These are phyloP conservation scores for Crambe crambe DNA, from an alignment of 37 sponge, comb jelly and placozoan genomes.

Conservation along the genomic window DNA sequence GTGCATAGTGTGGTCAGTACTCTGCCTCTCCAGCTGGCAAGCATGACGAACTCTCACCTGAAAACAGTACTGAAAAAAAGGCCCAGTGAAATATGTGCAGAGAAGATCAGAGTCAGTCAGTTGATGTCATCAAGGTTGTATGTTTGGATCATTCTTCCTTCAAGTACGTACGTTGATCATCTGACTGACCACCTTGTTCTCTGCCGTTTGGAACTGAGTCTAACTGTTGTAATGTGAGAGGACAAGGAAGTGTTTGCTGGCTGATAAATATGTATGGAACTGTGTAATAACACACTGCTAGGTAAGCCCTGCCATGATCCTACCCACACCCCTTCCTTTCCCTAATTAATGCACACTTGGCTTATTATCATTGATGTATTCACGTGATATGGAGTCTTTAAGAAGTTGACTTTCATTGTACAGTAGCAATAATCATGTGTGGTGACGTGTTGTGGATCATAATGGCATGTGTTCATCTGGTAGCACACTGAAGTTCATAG, in stretches of 20 bases:
- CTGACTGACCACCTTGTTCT: constrained; percentile 9
- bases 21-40: constrained; percentile 10
- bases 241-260: constrained; percentile 5
- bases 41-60: constrained; percentile 1
- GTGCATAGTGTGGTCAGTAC: not conserved
- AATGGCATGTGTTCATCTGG: too few relatives aligned
- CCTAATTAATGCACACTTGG: not conserved
- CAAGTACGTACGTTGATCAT: not conserved
- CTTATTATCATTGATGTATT: too few relatives aligned
- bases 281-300: not conserved
- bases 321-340: not conserved
- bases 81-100: constrained; percentile 12
- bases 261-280: not conserved
- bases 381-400: too few relatives aligned
- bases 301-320: not conserved
- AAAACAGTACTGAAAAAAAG: not conserved
- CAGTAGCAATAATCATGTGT: too few relatives aligned
- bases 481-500: too few relatives aligned
- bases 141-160: not conserved
- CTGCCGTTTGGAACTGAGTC: constrained; percentile 16
- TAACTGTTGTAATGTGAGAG: constrained; percentile 13
- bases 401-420: too few relatives aligned
- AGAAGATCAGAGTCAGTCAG: constrained; percentile 2
- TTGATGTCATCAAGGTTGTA: constrained; percentile 7
- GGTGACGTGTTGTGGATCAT: too few relatives aligned